Base-by-base conservation (phyloP, 2,888 invertebrate genomes). In the Folsomia manolachei region DNA sequence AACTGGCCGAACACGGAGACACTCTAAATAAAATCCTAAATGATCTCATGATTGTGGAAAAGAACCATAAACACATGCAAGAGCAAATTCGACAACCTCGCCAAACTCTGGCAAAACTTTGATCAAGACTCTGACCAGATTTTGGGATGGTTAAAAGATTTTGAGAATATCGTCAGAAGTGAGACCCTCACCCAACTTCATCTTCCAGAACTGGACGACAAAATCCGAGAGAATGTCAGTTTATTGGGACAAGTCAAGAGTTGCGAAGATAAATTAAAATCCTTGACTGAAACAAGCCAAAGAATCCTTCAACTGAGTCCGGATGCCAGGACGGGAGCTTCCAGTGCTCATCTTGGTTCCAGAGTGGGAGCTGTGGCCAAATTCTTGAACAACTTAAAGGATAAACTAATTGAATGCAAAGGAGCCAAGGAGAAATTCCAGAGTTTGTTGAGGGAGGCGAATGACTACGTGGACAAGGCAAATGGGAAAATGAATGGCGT, bases 301-400 rank as follows among this genome's bases (percentile, higher is more conserved):
- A 87, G 89, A 78, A 89, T 96, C 60, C 86, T 90, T 27, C 88
- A 89, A 72, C 88, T 90, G 81, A 91, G 91, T 82, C 92, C 94
- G 0, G 95, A 95, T 82, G 91, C 92, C 0, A 88, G 94, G 61
- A 90, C 93, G 18, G 88, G 89, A 1, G 93, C 94, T 82, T 91
- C 91, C 82, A 90, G 92, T 0, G 89, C 88, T 69, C 93, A 94
- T 82, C 85, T 95, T 71, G 88, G 88, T 1, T 88, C 89, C 14
- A 87, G 95, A 78, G 92, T 92, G 83, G 90, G 91, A 82, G 88
- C 90, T 0, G 87, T 93, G 0, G 85, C 86, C 0, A 93, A 92
- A 82, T 91, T 90, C 81, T 85, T 92, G 70, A 86, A 87, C 0
- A 88, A 39, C 14, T 39, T 39, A 14, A 85, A 91, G 9, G 90